Percentiles rank a stretch among this genome's conserved stretches.
Conservation (phyloP, 2,113 vertebrate species). For the Sigmodon hispidus region DNA sequence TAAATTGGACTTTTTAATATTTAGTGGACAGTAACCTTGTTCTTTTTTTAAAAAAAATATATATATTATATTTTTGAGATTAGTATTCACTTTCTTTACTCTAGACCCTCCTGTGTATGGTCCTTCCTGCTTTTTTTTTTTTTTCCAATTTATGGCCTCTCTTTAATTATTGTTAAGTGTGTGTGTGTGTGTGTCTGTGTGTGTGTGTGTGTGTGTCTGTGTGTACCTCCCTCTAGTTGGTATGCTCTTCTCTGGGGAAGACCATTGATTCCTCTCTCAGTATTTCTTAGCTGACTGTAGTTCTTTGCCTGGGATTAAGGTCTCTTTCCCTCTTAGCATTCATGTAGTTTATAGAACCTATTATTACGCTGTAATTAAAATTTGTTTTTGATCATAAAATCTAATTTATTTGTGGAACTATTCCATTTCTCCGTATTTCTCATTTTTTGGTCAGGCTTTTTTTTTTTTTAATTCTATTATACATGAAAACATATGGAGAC, state of each 20-base stretch:
- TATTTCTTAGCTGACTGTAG: neutral
- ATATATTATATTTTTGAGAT: neutral
- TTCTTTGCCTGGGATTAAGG: neutral
- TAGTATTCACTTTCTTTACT: neutral
- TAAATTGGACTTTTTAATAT: neutral
- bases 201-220: neutral
- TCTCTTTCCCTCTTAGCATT: neutral
- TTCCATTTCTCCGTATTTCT: neutral
- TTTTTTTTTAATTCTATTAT: neutral
- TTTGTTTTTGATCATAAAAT: neutral
- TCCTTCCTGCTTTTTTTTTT: neutral
- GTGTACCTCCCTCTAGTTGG: neutral
- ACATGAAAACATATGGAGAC: neutral
- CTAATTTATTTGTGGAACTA: neutral
- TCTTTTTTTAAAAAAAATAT: neutral
- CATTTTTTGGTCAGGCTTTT: neutral
- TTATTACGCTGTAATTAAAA: neutral
- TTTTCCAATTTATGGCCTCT: neutral
- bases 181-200: neutral
- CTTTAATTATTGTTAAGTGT: neutral
- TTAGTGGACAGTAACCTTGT: neutral
- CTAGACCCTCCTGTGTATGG: neutral
- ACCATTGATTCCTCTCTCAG: no score
- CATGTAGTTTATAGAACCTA: neutral
- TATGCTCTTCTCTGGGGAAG: neutral